phyloP scores from a whole-genome alignment of 2,888 invertebrate genomes.

The Coelinius sp. region DNA sequence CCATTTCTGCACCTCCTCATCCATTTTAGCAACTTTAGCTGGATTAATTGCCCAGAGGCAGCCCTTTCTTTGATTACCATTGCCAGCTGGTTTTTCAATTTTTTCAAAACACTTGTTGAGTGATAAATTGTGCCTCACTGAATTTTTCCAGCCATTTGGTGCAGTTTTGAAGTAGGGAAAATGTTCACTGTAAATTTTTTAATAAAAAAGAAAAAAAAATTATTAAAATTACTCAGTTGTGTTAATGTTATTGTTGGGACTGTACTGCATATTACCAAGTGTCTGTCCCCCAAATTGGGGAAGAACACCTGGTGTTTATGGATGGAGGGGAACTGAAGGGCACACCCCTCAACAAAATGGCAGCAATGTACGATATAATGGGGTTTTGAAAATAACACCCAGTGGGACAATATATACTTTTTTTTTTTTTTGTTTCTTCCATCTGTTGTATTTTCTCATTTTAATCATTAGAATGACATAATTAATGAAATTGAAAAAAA shows the following conservation, averaged over 20 bases:
- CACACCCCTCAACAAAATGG: slow-evolving; percentile 62
- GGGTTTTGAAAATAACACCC: slow-evolving; percentile 49
- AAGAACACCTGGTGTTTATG: slow-evolving; percentile 19
- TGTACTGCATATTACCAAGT: background rate
- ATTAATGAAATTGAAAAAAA: background rate
- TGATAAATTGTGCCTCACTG: slow-evolving; percentile 96
- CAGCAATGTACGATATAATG: slow-evolving; percentile 57
- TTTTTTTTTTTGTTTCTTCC: background rate
- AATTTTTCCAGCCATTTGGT: slow-evolving; percentile 99
- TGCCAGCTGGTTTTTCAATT: slow-evolving; percentile 93
- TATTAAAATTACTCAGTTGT: no score
- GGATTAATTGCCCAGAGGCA: slow-evolving; percentile 99
- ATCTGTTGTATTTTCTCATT: background rate
- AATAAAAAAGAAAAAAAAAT: background rate
- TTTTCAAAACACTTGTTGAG: slow-evolving; percentile 99
- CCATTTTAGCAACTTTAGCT: slow-evolving; percentile 95
- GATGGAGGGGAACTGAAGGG: slow-evolving; percentile 59
- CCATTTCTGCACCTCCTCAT: slow-evolving; percentile 98
- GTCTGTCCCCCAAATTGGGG: background rate
- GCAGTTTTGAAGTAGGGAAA: slow-evolving; percentile 99
- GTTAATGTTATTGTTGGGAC: slow-evolving; percentile 16
- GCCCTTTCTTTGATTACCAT: slow-evolving; percentile 87
- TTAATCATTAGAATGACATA: background rate
- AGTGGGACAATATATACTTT: background rate
- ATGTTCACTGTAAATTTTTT: slow-evolving; percentile 87